These are phyloP conservation scores for Zygaena filipendulae DNA, from an alignment of 2,888 invertebrate species.

Conservation along the genomic window DNA sequence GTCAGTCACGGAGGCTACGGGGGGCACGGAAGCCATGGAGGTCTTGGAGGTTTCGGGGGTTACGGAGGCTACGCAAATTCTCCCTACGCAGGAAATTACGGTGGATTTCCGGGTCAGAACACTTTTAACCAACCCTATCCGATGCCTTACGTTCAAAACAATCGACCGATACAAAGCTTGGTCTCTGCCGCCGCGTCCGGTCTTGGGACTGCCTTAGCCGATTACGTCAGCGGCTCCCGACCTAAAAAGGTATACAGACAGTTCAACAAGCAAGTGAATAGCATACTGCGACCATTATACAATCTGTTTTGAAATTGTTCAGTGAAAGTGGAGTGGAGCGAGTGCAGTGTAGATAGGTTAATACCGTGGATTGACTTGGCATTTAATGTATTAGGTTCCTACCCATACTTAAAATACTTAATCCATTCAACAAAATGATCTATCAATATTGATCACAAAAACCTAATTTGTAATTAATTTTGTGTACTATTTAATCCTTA, in stretches of 20 bases:
- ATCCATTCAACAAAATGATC: too few species aligned
- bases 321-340: constrained; percentile 6
- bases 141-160: constrained; percentile 15
- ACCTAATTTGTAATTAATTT: too few species aligned
- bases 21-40: constrained; percentile 18
- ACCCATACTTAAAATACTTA: too few species aligned
- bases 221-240: constrained; percentile 34
- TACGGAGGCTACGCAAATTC: constrained; percentile 21
- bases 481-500: too few species aligned
- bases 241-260: constrained; percentile 44
- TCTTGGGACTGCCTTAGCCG: constrained; percentile 62
- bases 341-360: too few species aligned
- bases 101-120: constrained; percentile 18
- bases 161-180: constrained; percentile 40
- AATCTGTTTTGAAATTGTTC: constrained; percentile 32
- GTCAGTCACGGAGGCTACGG: constrained; percentile 18
- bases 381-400: too few species aligned
- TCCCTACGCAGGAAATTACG: too few species aligned
- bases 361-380: too few species aligned
- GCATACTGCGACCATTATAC: constrained; percentile 44
- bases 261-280: constrained; percentile 40
- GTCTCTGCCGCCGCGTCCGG: constrained; percentile 58
- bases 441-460: too few species aligned
- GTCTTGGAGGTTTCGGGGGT: constrained; percentile 10
- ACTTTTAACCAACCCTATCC: constrained; percentile 17